Evolutionary conservation across 1,140 invertebrate species (phyloP), one percentile per base, ranked within the genome.

Genomic region (Teleopsis dalmanni): DNA sequence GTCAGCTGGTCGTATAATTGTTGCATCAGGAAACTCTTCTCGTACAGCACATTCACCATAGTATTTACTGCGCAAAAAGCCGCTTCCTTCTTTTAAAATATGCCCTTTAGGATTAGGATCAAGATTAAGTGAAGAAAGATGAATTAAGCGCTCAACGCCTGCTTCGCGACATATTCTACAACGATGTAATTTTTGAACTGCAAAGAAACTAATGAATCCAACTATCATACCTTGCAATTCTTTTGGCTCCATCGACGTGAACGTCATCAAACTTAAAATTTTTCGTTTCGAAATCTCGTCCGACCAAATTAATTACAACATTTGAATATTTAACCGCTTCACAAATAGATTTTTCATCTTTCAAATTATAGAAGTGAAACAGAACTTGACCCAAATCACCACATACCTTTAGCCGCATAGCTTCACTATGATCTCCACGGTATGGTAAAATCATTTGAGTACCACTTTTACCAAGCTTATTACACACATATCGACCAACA

Each of bases 301-400:
- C 95, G 58, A 99, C 82, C 29, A 97, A 75, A 73, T 99, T 99
- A 53, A 99, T 83, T 1, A 99, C 96, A 50, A 98, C 88, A 77
- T 98, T 97, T 0, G 95, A 98, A 74, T 99, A 90, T 60, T 89
- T 87, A 5, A 98, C 79, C 10, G 84, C 85, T 71, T 87, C 91
- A 4, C 81, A 73, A 55, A 99, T 86, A 0, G 85, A 84, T n/a
- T 87, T 84, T 60, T 95, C 90, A 77, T 99, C 91, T 35, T 78
- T 75, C 18, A 98, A 59, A 62, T 94, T 60, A 67, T 82, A 97
- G 3, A 85, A 91, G 62, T 88, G 81, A 70, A 87, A 99, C 2
- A 95, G 73, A 16, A 99, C 84, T 79, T 99, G 97, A 21, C 97
- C 97, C 43, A 99, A 78, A 75, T 99, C 97, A 31, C 95, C 95